Evolutionary conservation across 2,113 vertebrate species (phyloP), one percentile per base, ranked within the genome.

Genomic region (pig (Sus scrofa)): DNA sequence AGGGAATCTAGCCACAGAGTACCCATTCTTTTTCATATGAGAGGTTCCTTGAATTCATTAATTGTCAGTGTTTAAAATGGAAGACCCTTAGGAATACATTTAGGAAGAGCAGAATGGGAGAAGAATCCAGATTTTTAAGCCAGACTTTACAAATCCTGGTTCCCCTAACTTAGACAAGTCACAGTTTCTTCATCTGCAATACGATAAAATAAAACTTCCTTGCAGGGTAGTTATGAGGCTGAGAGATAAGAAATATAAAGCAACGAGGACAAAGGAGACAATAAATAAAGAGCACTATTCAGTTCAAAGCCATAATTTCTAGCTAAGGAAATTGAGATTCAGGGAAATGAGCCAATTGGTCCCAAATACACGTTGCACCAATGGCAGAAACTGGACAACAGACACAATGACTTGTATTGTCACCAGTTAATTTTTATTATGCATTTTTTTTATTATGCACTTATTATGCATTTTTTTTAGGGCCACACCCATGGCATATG

Each of bases 311-410:
- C 27, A 18, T 13, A 62, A 58, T 94, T 85, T 94, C 67, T 93
- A 96, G 16, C 37, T 39, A 60, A 89, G 63, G 60, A 91, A 93
- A 75, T 27, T 13, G 60, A 52, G 63, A 89, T 78, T 92, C 27
- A 62, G 24, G 58, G 79, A 85, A 86, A 65, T 37, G 37, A 84
- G 22, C 52, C 58, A 74, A 5, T 20, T 6, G 16, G 32, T 60
- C 44, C 63, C 27, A 63, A 39, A 71, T 24, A 74, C n/a, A 37
- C 20, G 27, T 15, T 39, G n/a, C 30, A 22, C 52, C 67, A 22
- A 30, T 26, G 37, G 30, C 10, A 30, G 79, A 26, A 77, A 37
- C 3, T 50, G 39, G 16, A 70, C 82, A 88, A 32, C 6, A 32
- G 19, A 26, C 34, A 50, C 27, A 22, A 22, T 10, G 56, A 85